These are phyloP conservation scores for Columba janthina DNA, from an alignment of 2,113 vertebrate species.

Conservation along the genomic window DNA sequence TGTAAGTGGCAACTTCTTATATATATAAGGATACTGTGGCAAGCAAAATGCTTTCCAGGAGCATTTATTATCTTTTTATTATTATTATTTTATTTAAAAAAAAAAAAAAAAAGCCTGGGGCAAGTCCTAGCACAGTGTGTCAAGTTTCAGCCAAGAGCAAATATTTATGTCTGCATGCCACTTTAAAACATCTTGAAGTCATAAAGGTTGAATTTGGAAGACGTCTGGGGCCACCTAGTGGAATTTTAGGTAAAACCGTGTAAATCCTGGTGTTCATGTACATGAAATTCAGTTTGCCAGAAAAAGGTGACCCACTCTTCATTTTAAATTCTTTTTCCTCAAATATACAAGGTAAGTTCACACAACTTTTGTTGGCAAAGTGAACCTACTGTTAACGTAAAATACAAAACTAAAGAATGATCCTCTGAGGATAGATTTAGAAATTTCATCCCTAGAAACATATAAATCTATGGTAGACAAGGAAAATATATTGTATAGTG, in stretches of 20 bases:
- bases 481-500: background rate
- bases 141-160: constrained; percentile 46
- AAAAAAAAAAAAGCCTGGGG: background rate
- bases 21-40: background rate
- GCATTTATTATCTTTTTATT: background rate
- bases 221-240: constrained; percentile 74
- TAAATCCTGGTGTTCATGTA: rapidly evolving
- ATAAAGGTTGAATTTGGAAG: background rate
- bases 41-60: background rate
- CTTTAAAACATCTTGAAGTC: constrained; percentile 13
- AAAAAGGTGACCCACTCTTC: rapidly evolving
- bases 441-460: background rate
- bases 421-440: background rate
- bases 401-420: background rate
- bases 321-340: background rate
- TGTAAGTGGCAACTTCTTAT: background rate
- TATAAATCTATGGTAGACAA: background rate
- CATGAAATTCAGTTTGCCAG: background rate
- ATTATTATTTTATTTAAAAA: too few relatives aligned
- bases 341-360: background rate
- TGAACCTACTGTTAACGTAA: background rate
- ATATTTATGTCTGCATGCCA: constrained; percentile 49
- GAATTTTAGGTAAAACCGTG: background rate
- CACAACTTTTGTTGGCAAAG: background rate
- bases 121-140: background rate